A percentile compares a stretch with the other conserved stretches of the same genome.
phyloP scores from a whole-genome alignment of 2,888 invertebrate genomes.

The Eristalinus aeneus region DNA sequence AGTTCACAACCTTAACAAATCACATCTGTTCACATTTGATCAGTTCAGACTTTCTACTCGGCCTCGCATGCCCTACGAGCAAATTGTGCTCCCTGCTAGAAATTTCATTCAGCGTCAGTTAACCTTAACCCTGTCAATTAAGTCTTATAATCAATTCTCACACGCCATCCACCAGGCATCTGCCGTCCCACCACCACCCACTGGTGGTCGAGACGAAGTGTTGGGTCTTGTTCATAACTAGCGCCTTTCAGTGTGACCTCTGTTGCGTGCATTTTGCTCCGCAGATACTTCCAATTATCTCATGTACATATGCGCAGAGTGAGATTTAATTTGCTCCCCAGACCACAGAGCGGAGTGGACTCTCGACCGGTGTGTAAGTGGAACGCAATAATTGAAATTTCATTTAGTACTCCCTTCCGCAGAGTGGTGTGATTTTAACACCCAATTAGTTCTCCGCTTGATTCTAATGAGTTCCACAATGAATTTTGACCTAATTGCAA shows the following conservation, averaged over 20 bases:
- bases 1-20: neutral
- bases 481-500: slow-evolving; percentile 57
- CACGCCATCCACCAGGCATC: neutral
- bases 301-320: slow-evolving; percentile 33
- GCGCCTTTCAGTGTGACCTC: slow-evolving; percentile 28
- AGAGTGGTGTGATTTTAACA: neutral
- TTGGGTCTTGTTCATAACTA: neutral
- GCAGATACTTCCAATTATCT: slow-evolving; percentile 44
- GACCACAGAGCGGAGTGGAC: neutral
- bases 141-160: slow-evolving; percentile 37
- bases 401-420: neutral
- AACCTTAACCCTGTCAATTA: slow-evolving; percentile 68
- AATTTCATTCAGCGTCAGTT: slow-evolving; percentile 32
- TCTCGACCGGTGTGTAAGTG: slow-evolving; percentile 31
- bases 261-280: slow-evolving; percentile 9
- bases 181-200: slow-evolving; percentile 31
- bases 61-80: too few species aligned
- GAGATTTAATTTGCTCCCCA: slow-evolving; percentile 34
- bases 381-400: slow-evolving; percentile 15
- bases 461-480: slow-evolving; percentile 51
- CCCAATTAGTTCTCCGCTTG: slow-evolving; percentile 14
- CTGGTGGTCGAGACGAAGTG: slow-evolving; percentile 1
- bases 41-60: neutral
- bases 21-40: neutral
- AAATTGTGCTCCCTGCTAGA: slow-evolving; percentile 15